Conservation (phyloP, 2,888 invertebrate species). For the Meta bourneti region DNA sequence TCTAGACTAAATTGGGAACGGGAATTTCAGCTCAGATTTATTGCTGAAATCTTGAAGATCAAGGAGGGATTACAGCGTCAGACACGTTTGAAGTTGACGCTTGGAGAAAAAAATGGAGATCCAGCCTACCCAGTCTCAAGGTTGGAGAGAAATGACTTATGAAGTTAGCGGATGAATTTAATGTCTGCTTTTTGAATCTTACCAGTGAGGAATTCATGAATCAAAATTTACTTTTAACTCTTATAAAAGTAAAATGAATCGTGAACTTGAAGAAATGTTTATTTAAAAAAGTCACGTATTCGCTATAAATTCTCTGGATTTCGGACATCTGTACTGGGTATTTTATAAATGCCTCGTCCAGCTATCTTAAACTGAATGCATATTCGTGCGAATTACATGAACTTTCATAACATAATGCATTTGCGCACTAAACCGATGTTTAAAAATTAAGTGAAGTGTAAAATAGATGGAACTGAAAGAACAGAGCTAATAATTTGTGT, state of each 20-base stretch:
- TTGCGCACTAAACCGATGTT: too few relatives aligned
- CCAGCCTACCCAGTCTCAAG: constrained; percentile 17
- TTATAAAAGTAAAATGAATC: neutral
- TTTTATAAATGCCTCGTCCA: too few relatives aligned
- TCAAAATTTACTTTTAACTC: neutral
- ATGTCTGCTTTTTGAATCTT: neutral
- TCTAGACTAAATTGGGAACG: neutral
- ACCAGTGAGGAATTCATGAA: neutral
- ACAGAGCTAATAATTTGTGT: too few relatives aligned
- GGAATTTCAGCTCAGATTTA: constrained; percentile 8
- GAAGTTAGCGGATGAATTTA: neutral
- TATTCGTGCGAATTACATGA: too few relatives aligned
- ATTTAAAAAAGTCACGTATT: too few relatives aligned
- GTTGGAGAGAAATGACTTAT: neutral
- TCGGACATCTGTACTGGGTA: too few relatives aligned
- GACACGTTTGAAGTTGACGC: constrained; percentile 44
- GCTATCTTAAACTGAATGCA: too few relatives aligned
- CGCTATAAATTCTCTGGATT: too few relatives aligned
- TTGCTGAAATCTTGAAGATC: constrained; percentile 38
- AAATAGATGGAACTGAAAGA: too few relatives aligned
- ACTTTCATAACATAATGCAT: too few relatives aligned
- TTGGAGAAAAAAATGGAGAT: neutral
- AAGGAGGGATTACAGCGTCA: constrained; percentile 39
- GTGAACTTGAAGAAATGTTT: neutral
- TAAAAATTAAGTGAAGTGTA: too few relatives aligned